Conservation (phyloP, 2,888 invertebrate genomes). For the Temnothorax rugatulus region DNA sequence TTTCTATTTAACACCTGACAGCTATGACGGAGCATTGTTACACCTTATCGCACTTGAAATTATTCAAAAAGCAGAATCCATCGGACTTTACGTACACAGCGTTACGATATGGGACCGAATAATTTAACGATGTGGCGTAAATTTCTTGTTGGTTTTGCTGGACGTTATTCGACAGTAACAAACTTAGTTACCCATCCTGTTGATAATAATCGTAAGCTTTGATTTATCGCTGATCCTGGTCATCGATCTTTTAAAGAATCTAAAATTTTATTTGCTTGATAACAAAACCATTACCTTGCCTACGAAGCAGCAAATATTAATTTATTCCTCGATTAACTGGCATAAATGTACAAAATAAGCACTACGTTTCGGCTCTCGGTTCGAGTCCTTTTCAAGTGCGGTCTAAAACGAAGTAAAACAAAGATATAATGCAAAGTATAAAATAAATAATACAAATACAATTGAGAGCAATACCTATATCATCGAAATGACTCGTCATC, state of each 20-base stretch:
- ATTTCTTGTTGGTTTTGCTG: not conserved
- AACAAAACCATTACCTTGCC: conserved; percentile 18
- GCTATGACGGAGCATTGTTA: conserved; percentile 6
- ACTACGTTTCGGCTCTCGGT: too few species aligned
- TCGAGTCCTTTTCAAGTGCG: too few species aligned
- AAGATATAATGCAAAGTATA: too few species aligned
- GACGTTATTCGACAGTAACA: not conserved
- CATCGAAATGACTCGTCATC: too few species aligned
- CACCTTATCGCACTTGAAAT: conserved; percentile 1
- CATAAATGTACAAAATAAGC: too few species aligned
- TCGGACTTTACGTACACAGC: not conserved
- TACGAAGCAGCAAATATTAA: too few species aligned
- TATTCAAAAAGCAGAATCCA: conserved; percentile 1
- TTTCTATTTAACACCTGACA: not conserved
- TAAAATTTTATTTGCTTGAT: not conserved
- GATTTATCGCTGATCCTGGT: not conserved
- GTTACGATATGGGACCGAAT: not conserved
- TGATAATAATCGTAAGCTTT: conserved; percentile 13
- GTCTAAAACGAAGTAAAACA: too few species aligned
- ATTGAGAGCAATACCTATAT: too few species aligned
- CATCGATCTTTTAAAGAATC: not conserved
- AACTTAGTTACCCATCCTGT: not conserved
- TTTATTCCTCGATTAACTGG: too few species aligned
- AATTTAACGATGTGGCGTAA: not conserved
- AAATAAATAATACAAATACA: too few species aligned